Conservation (phyloP, 1,140 invertebrate species). For the Drosophila mauritiana region DNA sequence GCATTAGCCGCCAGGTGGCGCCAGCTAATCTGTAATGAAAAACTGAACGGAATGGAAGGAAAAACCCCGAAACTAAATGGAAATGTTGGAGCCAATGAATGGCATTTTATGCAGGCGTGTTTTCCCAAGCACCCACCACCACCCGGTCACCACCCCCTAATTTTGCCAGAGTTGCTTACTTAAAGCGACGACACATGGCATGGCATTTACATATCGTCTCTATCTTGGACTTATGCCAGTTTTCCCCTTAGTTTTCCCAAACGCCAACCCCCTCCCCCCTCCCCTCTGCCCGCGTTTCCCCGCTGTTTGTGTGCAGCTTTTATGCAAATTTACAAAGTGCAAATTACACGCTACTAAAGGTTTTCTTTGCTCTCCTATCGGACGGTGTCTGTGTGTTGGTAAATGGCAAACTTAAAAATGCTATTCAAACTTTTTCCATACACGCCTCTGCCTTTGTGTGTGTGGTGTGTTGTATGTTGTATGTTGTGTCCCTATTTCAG, state of each 20-base stretch:
- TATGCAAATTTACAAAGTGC: slow-evolving; percentile 84
- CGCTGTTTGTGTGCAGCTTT: slow-evolving; percentile 64
- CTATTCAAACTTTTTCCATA: slow-evolving; percentile 78
- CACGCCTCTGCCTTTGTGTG: slow-evolving; percentile 37
- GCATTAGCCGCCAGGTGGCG: slow-evolving; percentile 43
- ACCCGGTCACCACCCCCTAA: slow-evolving; percentile 13
- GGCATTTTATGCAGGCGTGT: slow-evolving; percentile 60
- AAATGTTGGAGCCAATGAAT: slow-evolving; percentile 66
- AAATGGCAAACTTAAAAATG: slow-evolving; percentile 83
- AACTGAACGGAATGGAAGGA: slow-evolving; percentile 17
- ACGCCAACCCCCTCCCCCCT: too few species aligned
- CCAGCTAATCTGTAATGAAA: slow-evolving; percentile 52
- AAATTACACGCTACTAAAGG: slow-evolving; percentile 84
- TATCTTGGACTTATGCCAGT: slow-evolving; percentile 78
- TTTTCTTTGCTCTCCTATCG: slow-evolving; percentile 67
- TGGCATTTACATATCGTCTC: slow-evolving; percentile 80
- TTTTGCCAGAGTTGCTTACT: slow-evolving; percentile 46
- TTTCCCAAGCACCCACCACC: neutral
- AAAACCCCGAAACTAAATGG: slow-evolving; percentile 53
- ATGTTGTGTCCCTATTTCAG: slow-evolving; percentile 32
- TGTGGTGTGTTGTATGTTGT: slow-evolving; percentile 1
- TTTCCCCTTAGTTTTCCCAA: neutral
- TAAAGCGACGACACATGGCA: slow-evolving; percentile 76
- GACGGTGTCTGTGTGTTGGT: slow-evolving; percentile 52
- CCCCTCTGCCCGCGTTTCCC: too few species aligned